These are phyloP conservation scores for Pseudochirops corinnae DNA, from an alignment of 2,797 vertebrate genomes.

Conservation along the genomic window DNA sequence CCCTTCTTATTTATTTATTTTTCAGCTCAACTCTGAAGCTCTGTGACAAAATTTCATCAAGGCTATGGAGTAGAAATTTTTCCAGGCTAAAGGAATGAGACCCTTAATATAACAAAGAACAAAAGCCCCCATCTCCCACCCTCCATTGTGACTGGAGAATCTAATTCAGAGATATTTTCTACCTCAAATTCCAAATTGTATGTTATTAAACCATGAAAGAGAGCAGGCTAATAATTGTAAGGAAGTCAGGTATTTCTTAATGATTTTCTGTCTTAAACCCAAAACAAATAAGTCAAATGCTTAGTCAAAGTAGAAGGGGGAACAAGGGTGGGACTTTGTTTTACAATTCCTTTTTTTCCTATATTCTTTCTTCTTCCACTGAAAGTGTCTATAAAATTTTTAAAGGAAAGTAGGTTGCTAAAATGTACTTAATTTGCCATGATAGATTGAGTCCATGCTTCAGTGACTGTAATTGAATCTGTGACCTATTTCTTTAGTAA, in stretches of 20 bases:
- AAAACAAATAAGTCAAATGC: constrained; percentile 84
- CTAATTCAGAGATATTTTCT: constrained; percentile 68
- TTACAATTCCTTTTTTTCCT: constrained; percentile 91
- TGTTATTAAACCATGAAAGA: constrained; percentile 79
- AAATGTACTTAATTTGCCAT: constrained; percentile 99
- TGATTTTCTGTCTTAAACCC: constrained; percentile 82
- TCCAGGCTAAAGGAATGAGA: constrained; percentile 62
- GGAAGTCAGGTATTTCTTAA: constrained; percentile 76
- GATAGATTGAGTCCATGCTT: constrained; percentile 99
- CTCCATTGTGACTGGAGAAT: constrained; percentile 59
- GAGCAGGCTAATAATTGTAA: constrained; percentile 76
- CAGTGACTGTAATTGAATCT: constrained; percentile 99
- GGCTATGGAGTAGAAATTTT: constrained; percentile 70
- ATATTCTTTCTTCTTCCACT: constrained; percentile 94
- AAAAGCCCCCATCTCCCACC: constrained; percentile 20
- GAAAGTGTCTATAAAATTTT: constrained; percentile 99
- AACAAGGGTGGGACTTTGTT: constrained; percentile 70
- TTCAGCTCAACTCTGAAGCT: constrained; percentile 65
- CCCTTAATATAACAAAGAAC: constrained; percentile 42
- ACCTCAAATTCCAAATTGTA: constrained; percentile 76
- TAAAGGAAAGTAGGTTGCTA: constrained; percentile 99
- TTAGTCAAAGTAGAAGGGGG: constrained; percentile 67
- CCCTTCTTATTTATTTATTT: constrained; percentile 82
- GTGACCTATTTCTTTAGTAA: constrained; percentile 99
- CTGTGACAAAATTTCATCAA: constrained; percentile 75